Conservation (phyloP, 1,140 invertebrate genomes). For the Phenacoccus solenopsis region DNA sequence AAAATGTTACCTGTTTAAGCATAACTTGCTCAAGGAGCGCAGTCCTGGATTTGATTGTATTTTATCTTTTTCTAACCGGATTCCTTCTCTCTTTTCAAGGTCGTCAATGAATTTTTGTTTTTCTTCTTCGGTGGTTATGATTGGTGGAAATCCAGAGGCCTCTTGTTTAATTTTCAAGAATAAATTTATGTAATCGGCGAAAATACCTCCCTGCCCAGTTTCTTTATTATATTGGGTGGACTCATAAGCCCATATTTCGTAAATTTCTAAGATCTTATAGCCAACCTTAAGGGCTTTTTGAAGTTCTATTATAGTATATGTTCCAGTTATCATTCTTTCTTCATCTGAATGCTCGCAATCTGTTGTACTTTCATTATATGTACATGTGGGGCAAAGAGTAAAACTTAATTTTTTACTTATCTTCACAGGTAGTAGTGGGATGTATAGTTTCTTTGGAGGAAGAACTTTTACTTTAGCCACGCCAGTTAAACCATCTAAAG, state of each 20-base stretch:
- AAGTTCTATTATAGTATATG: conserved; percentile 34
- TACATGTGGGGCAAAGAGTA: conserved; percentile 28
- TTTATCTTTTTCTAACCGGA: conserved; percentile 29
- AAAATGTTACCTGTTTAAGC: conserved; percentile 61
- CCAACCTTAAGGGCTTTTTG: conserved; percentile 30
- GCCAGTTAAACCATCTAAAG: background rate
- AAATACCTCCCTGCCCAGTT: conserved; percentile 26
- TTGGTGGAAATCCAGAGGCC: conserved; percentile 28
- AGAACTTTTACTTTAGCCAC: conserved; percentile 30
- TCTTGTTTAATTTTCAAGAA: conserved; percentile 33
- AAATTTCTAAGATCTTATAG: conserved; percentile 32
- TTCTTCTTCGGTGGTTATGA: conserved; percentile 27
- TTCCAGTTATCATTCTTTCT: conserved; percentile 31
- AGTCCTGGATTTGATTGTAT: conserved; percentile 32
- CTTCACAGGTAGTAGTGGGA: conserved; percentile 29
- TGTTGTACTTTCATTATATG: conserved; percentile 13
- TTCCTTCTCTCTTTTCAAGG: conserved; percentile 31
- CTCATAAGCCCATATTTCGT: conserved; percentile 34
- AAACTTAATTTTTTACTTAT: conserved; percentile 30
- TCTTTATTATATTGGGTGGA: conserved; percentile 19
- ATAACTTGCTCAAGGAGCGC: conserved; percentile 52
- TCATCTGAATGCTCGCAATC: conserved; percentile 28
- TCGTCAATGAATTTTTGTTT: conserved; percentile 30
- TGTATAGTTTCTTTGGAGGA: conserved; percentile 29
- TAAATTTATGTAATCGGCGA: conserved; percentile 28